Conservation (phyloP, 2,888 invertebrate genomes). For the Pseudeuparius sepicola region DNA sequence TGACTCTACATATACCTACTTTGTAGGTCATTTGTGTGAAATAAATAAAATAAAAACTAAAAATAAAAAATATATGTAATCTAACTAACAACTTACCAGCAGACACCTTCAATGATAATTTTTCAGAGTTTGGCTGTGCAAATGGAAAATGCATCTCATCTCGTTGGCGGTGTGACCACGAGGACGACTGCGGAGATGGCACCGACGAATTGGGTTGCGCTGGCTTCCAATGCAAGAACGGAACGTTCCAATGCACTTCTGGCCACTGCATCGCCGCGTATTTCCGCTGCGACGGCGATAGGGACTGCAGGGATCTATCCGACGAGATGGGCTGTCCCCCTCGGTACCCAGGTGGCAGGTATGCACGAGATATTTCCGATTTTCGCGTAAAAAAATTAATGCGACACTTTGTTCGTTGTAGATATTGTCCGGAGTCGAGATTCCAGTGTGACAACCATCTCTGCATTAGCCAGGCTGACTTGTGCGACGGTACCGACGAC, state of each 20-base stretch:
- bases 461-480: constrained; percentile 80
- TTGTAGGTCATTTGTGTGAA: too few relatives aligned
- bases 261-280: constrained; percentile 89
- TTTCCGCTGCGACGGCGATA: constrained; percentile 81
- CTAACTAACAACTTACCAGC: too few relatives aligned
- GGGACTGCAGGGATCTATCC: constrained; percentile 81
- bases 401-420: too few relatives aligned
- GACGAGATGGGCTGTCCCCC: constrained; percentile 87
- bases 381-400: too few relatives aligned
- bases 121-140: constrained; percentile 74
- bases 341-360: constrained; percentile 71
- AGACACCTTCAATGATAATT: too few relatives aligned
- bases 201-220: constrained; percentile 81
- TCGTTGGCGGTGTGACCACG: constrained; percentile 90
- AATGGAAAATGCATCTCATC: constrained; percentile 88
- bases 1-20: too few relatives aligned
- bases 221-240: constrained; percentile 77
- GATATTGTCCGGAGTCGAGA: constrained; percentile 81
- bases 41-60: too few relatives aligned
- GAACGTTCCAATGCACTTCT: constrained; percentile 80
- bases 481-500: constrained; percentile 89
- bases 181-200: constrained; percentile 93
- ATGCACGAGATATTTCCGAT: too few relatives aligned
- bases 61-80: too few relatives aligned
- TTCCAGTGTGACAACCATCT: constrained; percentile 90